Evolutionary conservation across 2,113 vertebrate genomes (phyloP).

Genomic region (Saccopteryx leptura): DNA sequence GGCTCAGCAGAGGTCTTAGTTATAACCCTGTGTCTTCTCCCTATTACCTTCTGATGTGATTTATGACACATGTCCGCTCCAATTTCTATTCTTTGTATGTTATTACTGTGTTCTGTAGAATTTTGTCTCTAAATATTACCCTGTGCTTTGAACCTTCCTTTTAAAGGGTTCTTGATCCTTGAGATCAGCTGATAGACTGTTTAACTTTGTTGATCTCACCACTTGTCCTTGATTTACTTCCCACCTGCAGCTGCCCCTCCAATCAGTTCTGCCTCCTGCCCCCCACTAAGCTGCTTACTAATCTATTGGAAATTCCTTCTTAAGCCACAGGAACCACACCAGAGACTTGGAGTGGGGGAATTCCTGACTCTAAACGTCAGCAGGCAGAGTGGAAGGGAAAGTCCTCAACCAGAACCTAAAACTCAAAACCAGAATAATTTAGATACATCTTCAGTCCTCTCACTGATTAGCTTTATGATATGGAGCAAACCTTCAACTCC

Average conservation of each 20-base stretch:
- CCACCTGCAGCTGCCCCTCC: not conserved
- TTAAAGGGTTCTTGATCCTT: not conserved
- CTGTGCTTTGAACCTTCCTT: not conserved
- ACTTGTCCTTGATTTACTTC: not conserved
- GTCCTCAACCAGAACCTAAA: slow-evolving; percentile 23
- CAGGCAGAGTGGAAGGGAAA: slow-evolving; percentile 52
- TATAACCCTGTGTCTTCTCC: not conserved
- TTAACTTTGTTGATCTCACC: not conserved
- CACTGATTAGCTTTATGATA: not conserved
- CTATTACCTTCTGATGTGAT: not conserved
- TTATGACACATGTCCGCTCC: not conserved
- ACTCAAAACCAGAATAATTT: slow-evolving; percentile 41
- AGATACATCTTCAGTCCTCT: not conserved
- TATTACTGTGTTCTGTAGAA: not conserved
- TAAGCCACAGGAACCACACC: slow-evolving; percentile 9
- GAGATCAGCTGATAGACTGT: not conserved
- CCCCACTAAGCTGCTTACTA: not conserved
- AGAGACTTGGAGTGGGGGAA: slow-evolving; percentile 4
- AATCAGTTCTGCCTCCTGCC: not conserved
- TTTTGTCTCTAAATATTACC: not conserved
- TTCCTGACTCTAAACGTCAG: not conserved
- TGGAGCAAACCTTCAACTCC: not conserved
- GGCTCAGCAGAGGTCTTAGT: not conserved
- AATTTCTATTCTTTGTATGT: not conserved
- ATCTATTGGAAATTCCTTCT: not conserved